Evolutionary conservation across 2,888 invertebrate genomes (phyloP), one percentile per base, ranked within the genome.

Genomic region (Rambutsinella grinnellia): DNA sequence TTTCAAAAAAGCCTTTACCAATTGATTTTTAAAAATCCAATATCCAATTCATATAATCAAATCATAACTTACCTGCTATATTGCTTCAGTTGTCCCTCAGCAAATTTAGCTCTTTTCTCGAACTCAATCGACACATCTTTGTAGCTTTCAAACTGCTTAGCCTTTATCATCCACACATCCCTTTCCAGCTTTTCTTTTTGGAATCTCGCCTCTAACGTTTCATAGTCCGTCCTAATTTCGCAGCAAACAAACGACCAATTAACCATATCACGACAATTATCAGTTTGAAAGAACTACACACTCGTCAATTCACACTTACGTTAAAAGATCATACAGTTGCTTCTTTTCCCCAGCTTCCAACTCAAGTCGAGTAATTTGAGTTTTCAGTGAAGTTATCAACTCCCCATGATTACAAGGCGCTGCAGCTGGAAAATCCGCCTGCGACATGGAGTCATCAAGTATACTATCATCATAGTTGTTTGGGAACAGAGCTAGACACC

Each of bases 91-190:
- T 62, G 24, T 3, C 13, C 46, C 26, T 76, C 58, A 2, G 72
- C 28, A 19, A 47, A 44, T 19, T 24, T 15, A 0, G 54, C 54
- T 49, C 72, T 21, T 24, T 24, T 19, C 19, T 70, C 62, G 3
- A 47, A 28, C 10, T 77, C 60, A 6, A 46, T 28, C 0, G 70
- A 70, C 13, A 70, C 51, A 36, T 76, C 76, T 26, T 68, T 53
- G 65, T 78, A 81, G 53, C 80, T 81, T 57, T 79, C 80, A 26
- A 27, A 58, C 54, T 77, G 63, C 44, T 79, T 81, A n/a, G 77
- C 67, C 67, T 65, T 69, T 19, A 78, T 53, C 65, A 77, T 66
- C 70, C 72, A 71, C 2, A 53, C 57, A 19, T 81, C 77, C 54
- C 46, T 67, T 1, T 24, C 26, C 17, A 54, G 47, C 23, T 65